Evolutionary conservation across 2,888 invertebrate genomes (phyloP).

Genomic region (Cryptocephalus primarius): DNA sequence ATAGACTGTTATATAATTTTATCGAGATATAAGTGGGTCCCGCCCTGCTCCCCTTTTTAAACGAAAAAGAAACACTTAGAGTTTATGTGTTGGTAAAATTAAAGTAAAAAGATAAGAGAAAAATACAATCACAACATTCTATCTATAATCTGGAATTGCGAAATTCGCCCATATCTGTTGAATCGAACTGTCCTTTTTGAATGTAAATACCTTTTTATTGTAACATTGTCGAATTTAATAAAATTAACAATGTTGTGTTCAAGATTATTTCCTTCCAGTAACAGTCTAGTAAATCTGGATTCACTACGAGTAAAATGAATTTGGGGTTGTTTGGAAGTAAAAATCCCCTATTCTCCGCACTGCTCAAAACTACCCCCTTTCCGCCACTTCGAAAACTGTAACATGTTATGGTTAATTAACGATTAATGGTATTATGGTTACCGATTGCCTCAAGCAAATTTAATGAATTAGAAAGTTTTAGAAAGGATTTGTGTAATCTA

Average conservation of each 20-base stretch:
- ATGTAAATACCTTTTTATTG: conserved; percentile 33
- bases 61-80: neutral
- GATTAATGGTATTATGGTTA: no score
- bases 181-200: conserved; percentile 29
- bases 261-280: conserved; percentile 8
- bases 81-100: conserved; percentile 4
- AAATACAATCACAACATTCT: conserved; percentile 17
- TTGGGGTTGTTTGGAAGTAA: no score
- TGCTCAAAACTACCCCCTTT: no score
- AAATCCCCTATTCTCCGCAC: no score
- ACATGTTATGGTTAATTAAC: no score
- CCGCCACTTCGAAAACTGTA: no score
- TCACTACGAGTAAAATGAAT: no score
- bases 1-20: conserved; percentile 37
- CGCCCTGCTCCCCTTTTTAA: neutral
- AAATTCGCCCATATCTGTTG: conserved; percentile 23
- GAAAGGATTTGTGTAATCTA: no score
- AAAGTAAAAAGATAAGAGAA: conserved; percentile 6
- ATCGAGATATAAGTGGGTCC: conserved; percentile 22
- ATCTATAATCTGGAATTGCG: conserved; percentile 15
- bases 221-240: conserved; percentile 31
- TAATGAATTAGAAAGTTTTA: no score
- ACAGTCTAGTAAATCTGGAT: no score
- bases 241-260: conserved; percentile 32
- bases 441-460: no score